Evolutionary conservation across 2,113 vertebrate species (phyloP), one percentile per base, ranked within the genome.

Genomic region (Perognathus longimembris): DNA sequence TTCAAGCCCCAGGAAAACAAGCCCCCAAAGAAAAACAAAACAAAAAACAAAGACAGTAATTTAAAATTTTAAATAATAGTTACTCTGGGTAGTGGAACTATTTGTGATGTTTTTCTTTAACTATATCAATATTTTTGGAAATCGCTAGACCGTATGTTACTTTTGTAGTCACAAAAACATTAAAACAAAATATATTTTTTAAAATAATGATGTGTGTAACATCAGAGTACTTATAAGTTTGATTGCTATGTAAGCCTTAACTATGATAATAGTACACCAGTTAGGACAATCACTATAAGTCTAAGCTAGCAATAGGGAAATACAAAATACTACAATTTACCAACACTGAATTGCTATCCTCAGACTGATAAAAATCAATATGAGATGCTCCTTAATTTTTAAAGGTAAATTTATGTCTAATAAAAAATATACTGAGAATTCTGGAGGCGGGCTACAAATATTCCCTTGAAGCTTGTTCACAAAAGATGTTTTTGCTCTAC

Each of bases 381-480:
- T 40, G 3, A 67, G 3, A 26, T 88, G 1, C 20, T 93, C 66
- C 7, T 61, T 40, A 71, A 40, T 89, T 34, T 75, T 6, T 93
- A 75, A 66, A 12, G 64, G 87, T 11, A 59, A 90, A 75, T 91
- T 90, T 81, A 6, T 2, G 32, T 92, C 42, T 84, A 87, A 89
- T 69, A 78, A 89, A 67, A 88, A 50, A 87, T 12, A 91, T 1
- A 21, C 2, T 80, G 64, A 89, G 30, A 24, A 61, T 89, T 79
- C 95, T 22, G 9, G 20, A 96, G 95, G 30, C 80, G 10, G 18
- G 11, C 71, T 77, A 64, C 17, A 79, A 90, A 69, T 90, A 94
- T 90, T 75, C 4, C 64, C 87, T 81, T 77, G 11, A 1, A 5
- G 10, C 20, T 85, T 92, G 24, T 96, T 96, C 73, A 28, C 8